Conservation (phyloP, 2,113 vertebrate species). For the Chitala chitala region DNA sequence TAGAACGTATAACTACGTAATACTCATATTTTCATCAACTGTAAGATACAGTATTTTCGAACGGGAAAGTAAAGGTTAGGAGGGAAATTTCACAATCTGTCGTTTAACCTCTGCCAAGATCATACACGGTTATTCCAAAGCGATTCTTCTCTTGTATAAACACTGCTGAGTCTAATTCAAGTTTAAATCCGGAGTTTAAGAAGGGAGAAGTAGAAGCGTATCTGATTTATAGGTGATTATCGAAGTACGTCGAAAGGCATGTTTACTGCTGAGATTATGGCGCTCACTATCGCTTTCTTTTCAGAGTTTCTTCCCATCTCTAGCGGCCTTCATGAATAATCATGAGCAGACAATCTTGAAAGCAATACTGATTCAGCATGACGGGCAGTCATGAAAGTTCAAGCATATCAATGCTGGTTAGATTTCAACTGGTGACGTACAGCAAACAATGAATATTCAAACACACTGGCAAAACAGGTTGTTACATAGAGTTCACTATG, state of each 20-base stretch:
- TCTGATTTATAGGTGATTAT: no score
- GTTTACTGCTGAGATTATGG: neutral
- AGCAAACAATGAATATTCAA: neutral
- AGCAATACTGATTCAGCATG: neutral
- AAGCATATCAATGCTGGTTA: slow-evolving; percentile 3
- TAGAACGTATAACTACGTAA: no score
- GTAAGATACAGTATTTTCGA: no score
- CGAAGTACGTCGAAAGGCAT: neutral
- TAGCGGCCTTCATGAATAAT: neutral
- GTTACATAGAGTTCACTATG: neutral
- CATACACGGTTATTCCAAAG: no score
- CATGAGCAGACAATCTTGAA: neutral
- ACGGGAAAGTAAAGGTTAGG: no score
- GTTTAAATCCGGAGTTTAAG: no score
- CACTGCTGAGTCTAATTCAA: no score
- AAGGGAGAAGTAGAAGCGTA: no score
- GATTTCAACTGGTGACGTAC: neutral
- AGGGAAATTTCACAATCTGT: no score
- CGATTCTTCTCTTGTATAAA: no score
- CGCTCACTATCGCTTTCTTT: neutral
- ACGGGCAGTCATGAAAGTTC: neutral
- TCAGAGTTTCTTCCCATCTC: neutral
- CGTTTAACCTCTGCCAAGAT: no score
- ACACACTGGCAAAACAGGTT: slow-evolving; percentile 2
- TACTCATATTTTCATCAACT: no score